Conservation (phyloP, 2,113 vertebrate species). For the Cyrtonyx montezumae region DNA sequence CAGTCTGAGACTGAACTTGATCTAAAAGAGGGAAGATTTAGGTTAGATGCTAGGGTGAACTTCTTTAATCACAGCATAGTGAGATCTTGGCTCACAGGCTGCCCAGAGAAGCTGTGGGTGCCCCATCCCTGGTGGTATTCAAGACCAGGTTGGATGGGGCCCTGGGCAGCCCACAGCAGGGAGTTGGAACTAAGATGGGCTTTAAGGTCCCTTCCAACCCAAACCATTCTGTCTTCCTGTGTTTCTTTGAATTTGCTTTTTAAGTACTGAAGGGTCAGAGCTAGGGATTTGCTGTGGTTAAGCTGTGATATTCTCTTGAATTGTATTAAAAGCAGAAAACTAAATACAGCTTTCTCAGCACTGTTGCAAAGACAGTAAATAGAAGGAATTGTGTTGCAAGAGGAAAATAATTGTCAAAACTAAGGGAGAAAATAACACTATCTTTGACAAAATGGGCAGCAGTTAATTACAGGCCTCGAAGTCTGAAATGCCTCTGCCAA, state of each 20-base stretch:
- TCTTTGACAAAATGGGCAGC: background rate
- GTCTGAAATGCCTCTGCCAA: background rate
- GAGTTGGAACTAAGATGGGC: background rate
- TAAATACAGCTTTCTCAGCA: background rate
- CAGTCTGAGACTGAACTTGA: background rate
- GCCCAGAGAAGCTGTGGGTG: background rate
- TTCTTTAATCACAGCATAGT: background rate
- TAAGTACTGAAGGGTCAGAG: slow-evolving; percentile 49
- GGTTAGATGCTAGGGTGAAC: background rate
- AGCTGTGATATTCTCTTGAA: background rate
- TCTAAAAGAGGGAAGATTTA: background rate
- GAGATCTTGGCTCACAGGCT: background rate
- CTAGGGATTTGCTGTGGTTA: background rate
- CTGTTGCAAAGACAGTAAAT: background rate
- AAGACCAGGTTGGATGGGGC: background rate
- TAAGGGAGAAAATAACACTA: background rate
- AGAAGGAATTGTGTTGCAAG: background rate
- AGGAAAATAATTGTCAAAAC: background rate
- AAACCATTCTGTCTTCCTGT: background rate
- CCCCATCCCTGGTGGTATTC: background rate
- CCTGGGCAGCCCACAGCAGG: background rate
- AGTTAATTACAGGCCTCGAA: background rate
- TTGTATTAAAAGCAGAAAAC: background rate
- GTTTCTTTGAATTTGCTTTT: slow-evolving; percentile 6
- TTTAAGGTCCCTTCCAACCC: background rate